These are phyloP conservation scores for Drosophila mayri DNA, from an alignment of 1,140 invertebrate genomes.

Conservation along the genomic window DNA sequence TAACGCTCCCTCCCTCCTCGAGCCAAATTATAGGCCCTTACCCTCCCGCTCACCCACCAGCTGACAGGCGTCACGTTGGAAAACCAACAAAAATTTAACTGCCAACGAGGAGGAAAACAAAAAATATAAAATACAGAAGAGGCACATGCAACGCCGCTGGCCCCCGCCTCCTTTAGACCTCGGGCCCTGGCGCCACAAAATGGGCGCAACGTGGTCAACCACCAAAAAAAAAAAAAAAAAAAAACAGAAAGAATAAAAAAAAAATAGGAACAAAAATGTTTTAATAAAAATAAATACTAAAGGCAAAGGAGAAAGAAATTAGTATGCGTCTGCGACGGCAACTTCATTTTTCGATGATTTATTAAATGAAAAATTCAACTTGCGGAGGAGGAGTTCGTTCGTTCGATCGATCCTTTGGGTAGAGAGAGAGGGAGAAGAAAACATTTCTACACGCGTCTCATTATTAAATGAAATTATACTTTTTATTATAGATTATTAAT, in stretches of 20 bases:
- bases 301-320: conserved; percentile 51
- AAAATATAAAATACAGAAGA: conserved; percentile 1
- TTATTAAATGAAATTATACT: conserved; percentile 80
- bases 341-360: conserved; percentile 83
- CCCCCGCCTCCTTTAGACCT: background rate
- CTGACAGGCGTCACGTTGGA: conserved; percentile 81
- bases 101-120: conserved; percentile 33
- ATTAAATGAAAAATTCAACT: conserved; percentile 71
- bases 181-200: conserved; percentile 68
- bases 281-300: conserved; percentile 17
- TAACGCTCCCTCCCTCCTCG: background rate
- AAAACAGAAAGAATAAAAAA: conserved; percentile 4
- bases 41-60: conserved; percentile 44
- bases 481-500: conserved; percentile 83
- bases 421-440: background rate
- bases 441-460: conserved; percentile 74
- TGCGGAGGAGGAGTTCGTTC: background rate
- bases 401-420: background rate
- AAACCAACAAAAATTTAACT: conserved; percentile 80
- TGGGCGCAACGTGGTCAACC: conserved; percentile 77
- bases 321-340: conserved; percentile 77
- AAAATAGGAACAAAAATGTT: conserved; percentile 16
- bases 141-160: conserved; percentile 62
- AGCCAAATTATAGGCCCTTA: conserved; percentile 10
- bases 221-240: conserved; percentile 40